A percentile compares a stretch with the other conserved stretches of the same genome.
Conservation (phyloP, 2,797 vertebrate genomes). For the Crenichthys baileyi region DNA sequence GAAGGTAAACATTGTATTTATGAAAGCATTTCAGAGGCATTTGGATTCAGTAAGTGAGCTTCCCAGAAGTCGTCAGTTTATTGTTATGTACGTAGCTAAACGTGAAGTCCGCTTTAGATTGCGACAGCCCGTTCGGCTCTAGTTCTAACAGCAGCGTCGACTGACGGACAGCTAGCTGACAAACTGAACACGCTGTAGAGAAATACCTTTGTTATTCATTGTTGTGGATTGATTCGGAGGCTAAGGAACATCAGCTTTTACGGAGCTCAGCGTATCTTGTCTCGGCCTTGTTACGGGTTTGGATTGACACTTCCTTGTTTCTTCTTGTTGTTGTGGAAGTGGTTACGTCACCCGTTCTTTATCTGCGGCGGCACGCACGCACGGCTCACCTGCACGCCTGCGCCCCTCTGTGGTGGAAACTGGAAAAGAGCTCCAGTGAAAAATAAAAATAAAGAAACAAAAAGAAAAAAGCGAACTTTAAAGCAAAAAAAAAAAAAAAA, state of each 20-base stretch:
- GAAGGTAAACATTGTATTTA: constrained; percentile 1
- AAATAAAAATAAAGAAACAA: not conserved
- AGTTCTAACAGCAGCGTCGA: constrained; percentile 37
- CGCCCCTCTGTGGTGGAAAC: constrained; percentile 48
- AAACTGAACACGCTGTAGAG: not conserved
- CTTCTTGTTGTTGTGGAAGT: constrained; percentile 82
- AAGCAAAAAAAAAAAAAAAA: no score
- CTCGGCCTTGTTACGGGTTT: constrained; percentile 74
- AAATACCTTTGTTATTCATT: constrained; percentile 88
- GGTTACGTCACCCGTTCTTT: constrained; percentile 74
- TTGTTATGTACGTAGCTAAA: constrained; percentile 63
- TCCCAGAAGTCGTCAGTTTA: constrained; percentile 42
- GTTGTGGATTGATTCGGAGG: constrained; percentile 54
- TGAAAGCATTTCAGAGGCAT: not conserved
- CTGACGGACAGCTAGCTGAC: constrained; percentile 40
- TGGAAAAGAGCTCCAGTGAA: not conserved
- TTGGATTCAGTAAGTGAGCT: constrained; percentile 12
- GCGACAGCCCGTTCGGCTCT: constrained; percentile 37
- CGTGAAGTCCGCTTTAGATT: constrained; percentile 48
- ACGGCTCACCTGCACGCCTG: constrained; percentile 34
- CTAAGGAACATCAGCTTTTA: constrained; percentile 40
- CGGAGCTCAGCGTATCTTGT: constrained; percentile 63
- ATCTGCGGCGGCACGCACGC: constrained; percentile 48
- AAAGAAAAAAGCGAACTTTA: not conserved
- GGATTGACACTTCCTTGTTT: constrained; percentile 86